Base-by-base conservation (phyloP, 2,888 invertebrate genomes). In the Cyrtodaria siliqua region DNA sequence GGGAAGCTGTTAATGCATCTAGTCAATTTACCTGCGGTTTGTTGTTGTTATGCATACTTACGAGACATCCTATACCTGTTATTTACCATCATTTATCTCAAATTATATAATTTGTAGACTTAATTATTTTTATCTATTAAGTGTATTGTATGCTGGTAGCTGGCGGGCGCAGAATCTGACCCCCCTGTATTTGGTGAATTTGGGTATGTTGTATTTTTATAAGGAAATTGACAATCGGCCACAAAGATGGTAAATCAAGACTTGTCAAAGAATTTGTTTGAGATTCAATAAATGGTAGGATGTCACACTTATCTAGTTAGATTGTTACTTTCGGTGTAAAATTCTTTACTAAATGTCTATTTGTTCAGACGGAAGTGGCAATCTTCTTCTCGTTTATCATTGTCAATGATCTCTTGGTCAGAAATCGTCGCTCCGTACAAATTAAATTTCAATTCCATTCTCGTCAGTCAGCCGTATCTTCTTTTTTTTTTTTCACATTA, bases 41-140 rank as follows among this genome's bases (percentile, higher is more conserved):
- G 50, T 59, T 64, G 24, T 6, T 24, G 52, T 64, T 75, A 57
- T 49, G 52, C 57, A 47, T 56, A 49, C 59, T 55, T 59, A 20
- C 18, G 16, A 50, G 68, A 24, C 49, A 69, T 50, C 38, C 55
- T 56, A 75, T 53, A 75, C 75, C 61, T 16, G 38, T 49, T 64
- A 75, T 75, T 75, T 64, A 38, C 23, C 42, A 16, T 38, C 56
- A 64, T 57, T 47, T 38, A 40, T 61, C 52, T 40, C 60, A 56
- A 70, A 70, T 75, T 75, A 75, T 75, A 52, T 66, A 75, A 75
- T 66, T 49, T 55, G 75, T 63, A 56, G 59, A 50, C 53, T 55
- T 24, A 60, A 60, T 44, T 52, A 52, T 50, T 29, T 33, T 18
- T 49, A 18, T 38, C 61, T 20, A 62, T 38, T 62, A 33, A 33